Conservation (phyloP, 2,113 vertebrate genomes). For the Lutjanus erythropterus region DNA sequence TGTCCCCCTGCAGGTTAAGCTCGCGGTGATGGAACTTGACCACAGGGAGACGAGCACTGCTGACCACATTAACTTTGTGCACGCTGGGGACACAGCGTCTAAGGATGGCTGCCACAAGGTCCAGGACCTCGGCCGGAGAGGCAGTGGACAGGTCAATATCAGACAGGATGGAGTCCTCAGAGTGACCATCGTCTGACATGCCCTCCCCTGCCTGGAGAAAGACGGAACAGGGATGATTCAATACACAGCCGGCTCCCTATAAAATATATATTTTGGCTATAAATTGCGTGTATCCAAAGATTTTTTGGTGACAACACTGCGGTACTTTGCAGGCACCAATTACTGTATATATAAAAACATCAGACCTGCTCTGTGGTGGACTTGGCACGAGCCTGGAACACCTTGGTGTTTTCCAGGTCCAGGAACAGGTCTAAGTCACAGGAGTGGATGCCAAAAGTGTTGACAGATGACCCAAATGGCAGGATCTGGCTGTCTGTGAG, state of each 20-base stretch:
- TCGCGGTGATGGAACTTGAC: constrained; percentile 92
- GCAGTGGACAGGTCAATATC: constrained; percentile 86
- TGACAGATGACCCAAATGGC: constrained; percentile 93
- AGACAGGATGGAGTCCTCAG: constrained; percentile 88
- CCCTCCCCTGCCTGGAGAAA: constrained; percentile 74
- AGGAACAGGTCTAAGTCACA: constrained; percentile 94
- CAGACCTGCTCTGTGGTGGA: constrained; percentile 75
- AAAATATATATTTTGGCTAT: not conserved
- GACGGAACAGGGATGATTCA: not conserved
- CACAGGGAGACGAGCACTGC: constrained; percentile 89
- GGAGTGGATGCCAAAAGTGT: constrained; percentile 90
- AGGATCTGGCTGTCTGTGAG: constrained; percentile 89
- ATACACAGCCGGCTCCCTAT: not conserved
- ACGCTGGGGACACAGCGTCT: constrained; percentile 92
- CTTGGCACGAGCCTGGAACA: constrained; percentile 83
- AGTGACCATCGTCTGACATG: constrained; percentile 78
- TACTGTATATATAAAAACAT: not conserved
- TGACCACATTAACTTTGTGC: constrained; percentile 89
- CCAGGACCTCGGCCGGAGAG: constrained; percentile 84
- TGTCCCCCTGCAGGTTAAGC: constrained; percentile 90
- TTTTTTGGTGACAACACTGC: not conserved
- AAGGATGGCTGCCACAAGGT: constrained; percentile 89
- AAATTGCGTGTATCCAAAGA: not conserved
- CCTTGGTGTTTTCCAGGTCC: constrained; percentile 89
- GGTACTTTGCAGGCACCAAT: not conserved